phyloP scores from a whole-genome alignment of 2,797 vertebrate species.

The Stomatorhinus walkeri region DNA sequence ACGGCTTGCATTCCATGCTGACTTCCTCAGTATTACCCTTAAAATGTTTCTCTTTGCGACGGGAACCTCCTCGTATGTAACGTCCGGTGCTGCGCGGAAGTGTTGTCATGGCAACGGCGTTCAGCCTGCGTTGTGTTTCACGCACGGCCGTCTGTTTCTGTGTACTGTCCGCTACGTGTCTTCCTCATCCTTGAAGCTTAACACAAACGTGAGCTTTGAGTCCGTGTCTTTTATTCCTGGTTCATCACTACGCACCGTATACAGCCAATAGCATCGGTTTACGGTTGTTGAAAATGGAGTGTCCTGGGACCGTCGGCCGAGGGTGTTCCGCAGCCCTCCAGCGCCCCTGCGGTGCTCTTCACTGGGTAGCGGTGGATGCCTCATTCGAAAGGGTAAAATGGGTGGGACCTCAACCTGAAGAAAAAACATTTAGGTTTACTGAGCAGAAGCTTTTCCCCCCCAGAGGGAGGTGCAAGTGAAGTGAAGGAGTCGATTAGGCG shows the following conservation, averaged over 20 bases:
- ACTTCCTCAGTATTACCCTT: not conserved
- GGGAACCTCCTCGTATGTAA: not conserved
- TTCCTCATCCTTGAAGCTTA: not conserved
- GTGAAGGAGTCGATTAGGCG: not conserved
- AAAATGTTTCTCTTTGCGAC: not conserved
- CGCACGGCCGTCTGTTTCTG: not conserved
- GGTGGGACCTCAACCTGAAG: constrained; percentile 50
- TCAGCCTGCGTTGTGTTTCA: not conserved
- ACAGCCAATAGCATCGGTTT: not conserved
- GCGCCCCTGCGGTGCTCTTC: not conserved
- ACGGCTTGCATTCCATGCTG: not conserved
- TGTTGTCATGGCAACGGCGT: not conserved
- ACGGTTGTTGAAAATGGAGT: not conserved
- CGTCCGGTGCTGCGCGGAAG: not conserved
- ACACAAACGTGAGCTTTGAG: not conserved
- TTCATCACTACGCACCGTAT: not conserved
- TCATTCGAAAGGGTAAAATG: constrained; percentile 57
- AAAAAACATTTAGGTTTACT: constrained; percentile 11
- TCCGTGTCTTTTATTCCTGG: not conserved
- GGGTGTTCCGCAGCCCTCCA: not conserved
- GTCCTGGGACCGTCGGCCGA: not conserved
- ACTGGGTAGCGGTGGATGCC: not conserved
- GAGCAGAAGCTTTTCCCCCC: not conserved
- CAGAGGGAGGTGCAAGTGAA: not conserved
- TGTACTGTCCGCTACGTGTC: not conserved